A percentile compares a stretch with the other conserved stretches of the same genome.
These are phyloP conservation scores for Leptatherina wallacei DNA, from an alignment of 2,797 vertebrate genomes.

Conservation along the genomic window DNA sequence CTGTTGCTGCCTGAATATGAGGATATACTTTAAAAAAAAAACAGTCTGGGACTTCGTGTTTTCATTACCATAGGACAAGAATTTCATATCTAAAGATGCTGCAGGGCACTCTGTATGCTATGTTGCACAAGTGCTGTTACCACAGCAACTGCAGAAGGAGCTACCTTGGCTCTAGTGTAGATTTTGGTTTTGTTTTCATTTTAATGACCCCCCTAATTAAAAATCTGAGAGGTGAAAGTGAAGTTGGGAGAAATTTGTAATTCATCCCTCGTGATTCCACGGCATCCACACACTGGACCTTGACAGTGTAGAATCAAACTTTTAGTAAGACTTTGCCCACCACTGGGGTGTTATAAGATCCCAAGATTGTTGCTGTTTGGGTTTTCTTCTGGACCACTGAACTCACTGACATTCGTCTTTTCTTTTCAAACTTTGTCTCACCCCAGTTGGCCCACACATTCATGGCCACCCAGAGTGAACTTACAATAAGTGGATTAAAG, in stretches of 20 bases:
- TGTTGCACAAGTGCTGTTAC: no score
- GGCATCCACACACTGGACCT: neutral
- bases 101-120: neutral
- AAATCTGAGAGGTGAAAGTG: no score
- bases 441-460: conserved; percentile 6
- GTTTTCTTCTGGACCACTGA: conserved; percentile 32
- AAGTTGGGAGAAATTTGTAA: no score
- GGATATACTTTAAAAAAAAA: neutral
- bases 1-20: neutral
- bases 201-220: no score
- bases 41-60: no score
- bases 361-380: conserved; percentile 29
- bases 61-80: neutral
- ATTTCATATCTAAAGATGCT: neutral
- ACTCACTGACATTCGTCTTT: conserved; percentile 34
- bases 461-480: conserved; percentile 20
- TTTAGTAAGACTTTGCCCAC: neutral
- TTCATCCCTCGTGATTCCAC: neutral
- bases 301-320: neutral
- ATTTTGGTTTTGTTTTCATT: neutral
- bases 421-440: conserved; percentile 23
- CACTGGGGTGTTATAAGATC: neutral
- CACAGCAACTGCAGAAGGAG: no score
- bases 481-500: neutral
- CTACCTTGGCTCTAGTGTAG: no score